Conservation (phyloP, 2,888 invertebrate genomes). For the Noctua comes region DNA sequence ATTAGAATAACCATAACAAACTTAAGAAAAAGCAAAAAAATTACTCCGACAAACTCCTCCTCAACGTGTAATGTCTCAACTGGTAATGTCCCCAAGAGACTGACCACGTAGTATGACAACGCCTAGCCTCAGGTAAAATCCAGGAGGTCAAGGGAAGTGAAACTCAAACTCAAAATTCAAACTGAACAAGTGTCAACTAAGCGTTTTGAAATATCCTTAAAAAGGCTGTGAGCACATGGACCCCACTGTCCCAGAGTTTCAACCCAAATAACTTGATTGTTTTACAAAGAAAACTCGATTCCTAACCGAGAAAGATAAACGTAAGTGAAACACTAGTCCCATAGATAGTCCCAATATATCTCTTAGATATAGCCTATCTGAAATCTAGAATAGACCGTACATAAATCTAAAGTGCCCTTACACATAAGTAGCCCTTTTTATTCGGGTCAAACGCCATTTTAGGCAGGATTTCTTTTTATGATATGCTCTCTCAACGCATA, state of each 20-base stretch:
- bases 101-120: neutral
- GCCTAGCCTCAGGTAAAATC: neutral
- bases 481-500: conserved; percentile 50
- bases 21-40: too few relatives aligned
- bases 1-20: too few relatives aligned
- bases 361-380: conserved; percentile 43
- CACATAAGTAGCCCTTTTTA: conserved; percentile 60
- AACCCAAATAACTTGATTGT: conserved; percentile 3
- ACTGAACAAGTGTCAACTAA: neutral
- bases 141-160: neutral
- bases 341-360: conserved; percentile 43
- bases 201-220: neutral
- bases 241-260: neutral
- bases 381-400: conserved; percentile 58
- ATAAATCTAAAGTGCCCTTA: conserved; percentile 60
- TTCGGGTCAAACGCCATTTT: conserved; percentile 51
- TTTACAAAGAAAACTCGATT: conserved; percentile 1
- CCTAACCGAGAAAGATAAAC: conserved; percentile 9
- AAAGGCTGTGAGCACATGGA: neutral
- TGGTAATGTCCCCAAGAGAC: neutral
- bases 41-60: too few relatives aligned
- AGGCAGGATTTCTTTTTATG: conserved; percentile 55
- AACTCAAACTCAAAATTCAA: too few relatives aligned
- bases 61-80: neutral
- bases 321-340: conserved; percentile 36